These are phyloP conservation scores for Crioceris asparagi DNA, from an alignment of 2,888 invertebrate species.

Conservation along the genomic window DNA sequence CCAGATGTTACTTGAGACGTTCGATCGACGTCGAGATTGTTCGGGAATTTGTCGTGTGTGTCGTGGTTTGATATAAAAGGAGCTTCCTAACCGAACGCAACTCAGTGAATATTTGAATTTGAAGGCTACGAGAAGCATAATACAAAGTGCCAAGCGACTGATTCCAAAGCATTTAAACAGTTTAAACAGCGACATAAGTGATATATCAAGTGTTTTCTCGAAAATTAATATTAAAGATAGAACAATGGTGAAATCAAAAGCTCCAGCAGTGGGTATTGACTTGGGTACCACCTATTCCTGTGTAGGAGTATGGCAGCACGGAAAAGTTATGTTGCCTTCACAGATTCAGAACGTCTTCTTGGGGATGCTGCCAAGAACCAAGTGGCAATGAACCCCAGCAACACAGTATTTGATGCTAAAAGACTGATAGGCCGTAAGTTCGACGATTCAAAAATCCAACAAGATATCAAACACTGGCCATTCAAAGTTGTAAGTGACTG, in stretches of 20 bases:
- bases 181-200: not conserved
- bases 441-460: conserved; percentile 62
- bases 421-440: conserved; percentile 72
- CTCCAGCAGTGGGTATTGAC: conserved; percentile 64
- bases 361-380: conserved; percentile 63
- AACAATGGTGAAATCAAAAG: conserved; percentile 34
- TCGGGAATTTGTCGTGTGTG: too few relatives aligned
- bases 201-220: too few relatives aligned
- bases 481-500: conserved; percentile 59
- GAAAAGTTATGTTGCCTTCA: conserved; percentile 69
- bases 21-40: too few relatives aligned
- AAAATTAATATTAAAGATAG: not conserved
- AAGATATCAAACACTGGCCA: conserved; percentile 77
- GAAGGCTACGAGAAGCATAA: too few relatives aligned
- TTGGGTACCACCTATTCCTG: conserved; percentile 83
- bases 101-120: too few relatives aligned
- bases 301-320: conserved; percentile 71
- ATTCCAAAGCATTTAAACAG: conserved; percentile 2
- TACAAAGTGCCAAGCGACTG: conserved; percentile 17
- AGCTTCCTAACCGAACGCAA: too few relatives aligned
- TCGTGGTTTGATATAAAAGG: too few relatives aligned
- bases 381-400: conserved; percentile 61
- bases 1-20: too few relatives aligned
- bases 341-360: conserved; percentile 54
- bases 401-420: conserved; percentile 62